Base-by-base conservation (phyloP, 2,797 vertebrate genomes). In the Dermochelys coriacea region DNA sequence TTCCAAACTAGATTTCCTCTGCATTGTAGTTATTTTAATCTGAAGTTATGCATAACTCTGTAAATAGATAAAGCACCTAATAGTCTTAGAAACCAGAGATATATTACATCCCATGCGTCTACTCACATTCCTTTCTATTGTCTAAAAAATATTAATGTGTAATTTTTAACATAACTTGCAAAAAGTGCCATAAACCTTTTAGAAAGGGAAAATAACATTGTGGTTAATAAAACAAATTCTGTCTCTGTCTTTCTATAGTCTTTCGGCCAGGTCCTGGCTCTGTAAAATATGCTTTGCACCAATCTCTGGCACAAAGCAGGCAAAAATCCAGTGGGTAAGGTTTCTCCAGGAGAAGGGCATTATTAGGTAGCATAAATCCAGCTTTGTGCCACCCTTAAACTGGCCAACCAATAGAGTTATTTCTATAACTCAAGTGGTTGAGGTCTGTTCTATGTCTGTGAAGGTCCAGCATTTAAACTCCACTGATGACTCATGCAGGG, bases 1-100 rank as follows among this genome's bases (percentile, higher is more conserved):
- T 89, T 88, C 93, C 81, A 85, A 45, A 59, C 14, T 80, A 95
- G 14, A 96, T 57, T 82, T 94, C 27, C 29, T 93, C 81, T 61
- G 2, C 52, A 21, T 61, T 94, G 61, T 57, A 45, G 14, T 74
- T 93, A 79, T 47, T 95, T 91, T 94, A 71, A 51, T 89, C 49
- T 81, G 52, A 87, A 94, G 51, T 64, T 75, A 52, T 41, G 47
- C 31, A 89, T 37, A 37, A 74, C 27, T 88, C 80, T 82, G 25
- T 87, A 78, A 50, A 50, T 31, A 86, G 21, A 7, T 80, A 89
- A 79, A 83, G 87, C 1, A n/a, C 34, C 6, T n/a, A 78, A 59
- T n/a, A 64, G 19, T 57, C 47, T 49, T 79, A 37, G 88, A 87
- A 84, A 2, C 9, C 86, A 45, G 51, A 82, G 80, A 52, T 87